Conservation (phyloP, 2,797 vertebrate species). For the Eleutherodactylus coqui region DNA sequence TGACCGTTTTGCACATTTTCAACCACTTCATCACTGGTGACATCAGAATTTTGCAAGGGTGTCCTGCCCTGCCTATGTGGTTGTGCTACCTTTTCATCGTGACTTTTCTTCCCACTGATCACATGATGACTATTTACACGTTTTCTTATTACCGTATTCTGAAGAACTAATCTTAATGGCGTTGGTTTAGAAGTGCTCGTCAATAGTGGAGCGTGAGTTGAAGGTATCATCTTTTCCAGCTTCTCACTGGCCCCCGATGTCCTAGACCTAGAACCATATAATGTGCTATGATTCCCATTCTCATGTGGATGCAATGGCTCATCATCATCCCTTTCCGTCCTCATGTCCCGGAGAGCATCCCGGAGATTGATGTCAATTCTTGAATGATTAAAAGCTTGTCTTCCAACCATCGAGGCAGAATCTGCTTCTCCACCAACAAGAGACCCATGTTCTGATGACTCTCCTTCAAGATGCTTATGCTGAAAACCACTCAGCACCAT, state of each 20-base stretch:
- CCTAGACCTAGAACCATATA: not conserved
- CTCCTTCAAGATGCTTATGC: not conserved
- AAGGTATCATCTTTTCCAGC: not conserved
- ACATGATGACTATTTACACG: not conserved
- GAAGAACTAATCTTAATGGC: not conserved
- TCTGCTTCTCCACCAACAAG: not conserved
- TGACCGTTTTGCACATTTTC: not conserved
- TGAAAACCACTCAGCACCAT: conserved; percentile 7
- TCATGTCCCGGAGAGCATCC: not conserved
- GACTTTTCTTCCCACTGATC: not conserved
- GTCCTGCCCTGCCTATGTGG: not conserved
- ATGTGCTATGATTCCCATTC: not conserved
- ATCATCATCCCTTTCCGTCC: conserved; percentile 6
- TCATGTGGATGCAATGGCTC: not conserved
- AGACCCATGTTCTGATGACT: conserved; percentile 23
- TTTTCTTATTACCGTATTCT: conserved; percentile 13
- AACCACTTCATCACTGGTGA: not conserved
- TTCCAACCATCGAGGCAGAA: not conserved
- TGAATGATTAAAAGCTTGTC: not conserved
- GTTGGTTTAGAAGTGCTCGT: conserved; percentile 10
- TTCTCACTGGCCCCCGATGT: not conserved
- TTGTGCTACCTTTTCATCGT: conserved; percentile 60
- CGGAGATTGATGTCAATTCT: not conserved
- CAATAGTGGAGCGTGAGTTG: not conserved
- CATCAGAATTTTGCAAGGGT: not conserved